Conservation (phyloP, 2,113 vertebrate species). For the Pyrgilauda ruficollis region DNA sequence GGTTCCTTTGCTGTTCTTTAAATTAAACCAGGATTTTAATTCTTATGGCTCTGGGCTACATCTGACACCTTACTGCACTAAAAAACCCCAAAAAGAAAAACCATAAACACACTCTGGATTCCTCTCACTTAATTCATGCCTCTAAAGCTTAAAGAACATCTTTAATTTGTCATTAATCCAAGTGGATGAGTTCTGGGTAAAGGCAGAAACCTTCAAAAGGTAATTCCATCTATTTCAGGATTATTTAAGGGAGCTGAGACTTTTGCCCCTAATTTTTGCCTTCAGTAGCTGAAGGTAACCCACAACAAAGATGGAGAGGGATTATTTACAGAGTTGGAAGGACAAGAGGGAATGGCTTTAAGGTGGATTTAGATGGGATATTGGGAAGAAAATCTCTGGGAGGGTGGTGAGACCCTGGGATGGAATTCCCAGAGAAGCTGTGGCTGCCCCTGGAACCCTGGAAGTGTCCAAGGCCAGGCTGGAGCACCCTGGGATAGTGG, state of each 20-base stretch:
- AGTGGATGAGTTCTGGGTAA: not conserved
- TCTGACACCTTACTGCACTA: not conserved
- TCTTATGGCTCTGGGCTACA: not conserved
- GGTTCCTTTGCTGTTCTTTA: not conserved
- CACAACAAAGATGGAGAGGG: not conserved
- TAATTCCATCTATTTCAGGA: not conserved
- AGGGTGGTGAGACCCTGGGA: accelerated
- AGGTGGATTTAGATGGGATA: not conserved
- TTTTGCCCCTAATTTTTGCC: not conserved
- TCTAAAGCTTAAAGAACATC: accelerated
- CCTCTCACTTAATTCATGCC: accelerated
- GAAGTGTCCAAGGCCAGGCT: not conserved
- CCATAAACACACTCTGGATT: not conserved
- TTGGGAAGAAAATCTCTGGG: not conserved
- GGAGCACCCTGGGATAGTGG: accelerated
- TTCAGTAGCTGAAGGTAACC: not conserved
- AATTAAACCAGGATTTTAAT: not conserved
- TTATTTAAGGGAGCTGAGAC: not conserved
- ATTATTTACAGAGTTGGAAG: not conserved
- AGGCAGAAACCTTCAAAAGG: not conserved
- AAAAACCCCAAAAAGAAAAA: not conserved
- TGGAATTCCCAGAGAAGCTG: not conserved
- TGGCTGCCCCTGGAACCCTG: not conserved
- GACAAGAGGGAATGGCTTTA: no score
- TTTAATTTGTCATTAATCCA: accelerated